These are phyloP conservation scores for Drosophila trapezifrons DNA, from an alignment of 1,140 invertebrate species.

Conservation along the genomic window DNA sequence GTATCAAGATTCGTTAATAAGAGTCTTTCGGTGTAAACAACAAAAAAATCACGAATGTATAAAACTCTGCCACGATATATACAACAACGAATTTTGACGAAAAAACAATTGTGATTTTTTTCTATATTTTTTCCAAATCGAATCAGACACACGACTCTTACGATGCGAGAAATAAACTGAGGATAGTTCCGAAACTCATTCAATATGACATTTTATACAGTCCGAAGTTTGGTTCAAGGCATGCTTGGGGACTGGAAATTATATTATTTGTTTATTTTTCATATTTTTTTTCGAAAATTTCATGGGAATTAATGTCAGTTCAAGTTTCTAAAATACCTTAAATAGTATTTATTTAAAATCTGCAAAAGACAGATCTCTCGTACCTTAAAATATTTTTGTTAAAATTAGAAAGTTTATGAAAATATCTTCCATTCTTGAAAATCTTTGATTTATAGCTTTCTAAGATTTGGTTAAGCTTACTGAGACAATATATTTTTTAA, in stretches of 20 bases:
- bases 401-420: too few relatives aligned
- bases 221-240: constrained; percentile 2
- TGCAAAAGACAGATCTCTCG: too few relatives aligned
- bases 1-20: neutral
- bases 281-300: neutral
- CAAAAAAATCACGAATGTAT: constrained; percentile 7
- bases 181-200: neutral
- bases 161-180: constrained; percentile 10
- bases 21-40: neutral
- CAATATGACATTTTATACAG: neutral
- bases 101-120: constrained; percentile 7
- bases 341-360: too few relatives aligned
- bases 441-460: too few relatives aligned
- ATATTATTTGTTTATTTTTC: neutral
- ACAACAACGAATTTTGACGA: constrained; percentile 25
- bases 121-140: constrained; percentile 9
- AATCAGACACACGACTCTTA: constrained; percentile 23
- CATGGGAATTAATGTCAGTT: neutral
- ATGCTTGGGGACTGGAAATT: neutral
- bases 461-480: too few relatives aligned
- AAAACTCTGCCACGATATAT: constrained; percentile 9
- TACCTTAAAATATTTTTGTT: too few relatives aligned
- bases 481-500: neutral
- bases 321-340: neutral
- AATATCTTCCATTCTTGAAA: too few relatives aligned